Conservation (phyloP, 2,888 invertebrate species). For the Noctua fimbriata region DNA sequence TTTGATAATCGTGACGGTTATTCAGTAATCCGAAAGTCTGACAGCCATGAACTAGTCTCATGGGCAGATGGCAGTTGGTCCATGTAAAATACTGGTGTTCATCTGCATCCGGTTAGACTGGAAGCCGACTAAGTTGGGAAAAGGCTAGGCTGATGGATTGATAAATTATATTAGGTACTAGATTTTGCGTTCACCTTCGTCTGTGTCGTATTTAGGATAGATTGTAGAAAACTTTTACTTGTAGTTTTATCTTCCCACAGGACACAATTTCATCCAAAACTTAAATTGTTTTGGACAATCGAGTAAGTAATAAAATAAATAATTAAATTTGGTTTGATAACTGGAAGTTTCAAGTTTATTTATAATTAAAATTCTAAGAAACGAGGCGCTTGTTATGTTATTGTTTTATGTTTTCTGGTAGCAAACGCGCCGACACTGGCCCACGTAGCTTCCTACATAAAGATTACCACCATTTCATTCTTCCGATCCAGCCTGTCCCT, state of each 20-base stretch:
- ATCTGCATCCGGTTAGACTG: background rate
- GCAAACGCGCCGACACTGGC: background rate
- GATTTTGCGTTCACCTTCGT: background rate
- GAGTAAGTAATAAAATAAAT: background rate
- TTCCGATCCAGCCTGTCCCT: background rate
- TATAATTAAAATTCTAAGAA: background rate
- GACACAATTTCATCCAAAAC: background rate
- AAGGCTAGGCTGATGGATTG: background rate
- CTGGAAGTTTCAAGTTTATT: background rate
- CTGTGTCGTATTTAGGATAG: background rate
- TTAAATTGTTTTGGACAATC: background rate
- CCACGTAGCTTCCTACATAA: background rate
- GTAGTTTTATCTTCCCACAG: background rate
- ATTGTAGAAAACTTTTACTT: too few relatives aligned
- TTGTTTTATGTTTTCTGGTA: background rate
- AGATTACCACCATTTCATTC: background rate
- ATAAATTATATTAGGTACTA: background rate
- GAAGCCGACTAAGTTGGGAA: background rate
- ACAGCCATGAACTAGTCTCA: background rate
- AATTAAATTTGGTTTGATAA: background rate
- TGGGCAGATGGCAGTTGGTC: background rate
- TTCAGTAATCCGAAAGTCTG: background rate
- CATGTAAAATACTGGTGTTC: background rate
- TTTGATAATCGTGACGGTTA: too few relatives aligned
- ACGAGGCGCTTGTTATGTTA: background rate